Evolutionary conservation across 2,797 vertebrate species (phyloP).

Genomic region (Poeciliopsis infans): DNA sequence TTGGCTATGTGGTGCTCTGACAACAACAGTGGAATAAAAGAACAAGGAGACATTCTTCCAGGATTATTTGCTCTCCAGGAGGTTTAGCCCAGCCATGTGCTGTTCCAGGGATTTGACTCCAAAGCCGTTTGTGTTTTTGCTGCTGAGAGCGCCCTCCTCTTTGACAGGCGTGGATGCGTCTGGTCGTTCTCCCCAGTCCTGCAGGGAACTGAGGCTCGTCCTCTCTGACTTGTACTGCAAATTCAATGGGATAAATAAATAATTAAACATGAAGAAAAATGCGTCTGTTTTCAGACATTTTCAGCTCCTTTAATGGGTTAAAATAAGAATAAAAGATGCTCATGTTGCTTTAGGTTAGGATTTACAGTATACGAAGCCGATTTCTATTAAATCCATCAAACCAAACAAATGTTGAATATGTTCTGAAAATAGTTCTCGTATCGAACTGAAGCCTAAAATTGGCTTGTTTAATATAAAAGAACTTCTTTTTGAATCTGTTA

Average conservation of each 20-base stretch:
- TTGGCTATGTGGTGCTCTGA: conserved; percentile 83
- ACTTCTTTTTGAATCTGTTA: not conserved
- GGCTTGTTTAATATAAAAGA: not conserved
- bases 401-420: not conserved
- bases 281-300: too few relatives aligned
- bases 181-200: conserved; percentile 85
- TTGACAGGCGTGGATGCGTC: conserved; percentile 77
- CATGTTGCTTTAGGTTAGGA: conserved; percentile 3
- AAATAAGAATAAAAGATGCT: not conserved
- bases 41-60: conserved; percentile 14
- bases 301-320: not conserved
- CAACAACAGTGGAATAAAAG: conserved; percentile 21
- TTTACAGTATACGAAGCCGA: not conserved
- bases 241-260: not conserved
- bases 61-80: conserved; percentile 88
- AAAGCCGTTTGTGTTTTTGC: conserved; percentile 84
- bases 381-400: not conserved
- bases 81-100: conserved; percentile 85
- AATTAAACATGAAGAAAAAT: not conserved
- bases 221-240: conserved; percentile 84
- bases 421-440: not conserved
- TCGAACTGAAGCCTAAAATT: not conserved
- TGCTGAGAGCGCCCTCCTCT: conserved; percentile 76
- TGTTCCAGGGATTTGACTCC: conserved; percentile 87
- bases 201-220: conserved; percentile 82